These are phyloP conservation scores for Formica exsecta DNA, from an alignment of 1,140 invertebrate genomes.

Conservation along the genomic window DNA sequence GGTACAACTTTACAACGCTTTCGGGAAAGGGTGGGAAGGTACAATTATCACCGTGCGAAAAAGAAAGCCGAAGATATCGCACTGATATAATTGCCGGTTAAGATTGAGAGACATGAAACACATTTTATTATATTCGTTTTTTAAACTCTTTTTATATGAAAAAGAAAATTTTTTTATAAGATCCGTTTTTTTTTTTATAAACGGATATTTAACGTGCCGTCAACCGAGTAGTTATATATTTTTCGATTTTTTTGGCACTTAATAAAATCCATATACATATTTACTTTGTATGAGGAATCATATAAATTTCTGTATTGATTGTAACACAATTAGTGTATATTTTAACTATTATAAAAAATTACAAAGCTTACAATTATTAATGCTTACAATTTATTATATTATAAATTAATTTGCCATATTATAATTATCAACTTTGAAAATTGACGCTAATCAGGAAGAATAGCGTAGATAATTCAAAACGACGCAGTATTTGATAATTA, in stretches of 20 bases:
- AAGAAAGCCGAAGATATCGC: constrained; percentile 69
- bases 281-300: no score
- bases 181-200: no score
- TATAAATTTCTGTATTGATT: no score
- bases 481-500: constrained; percentile 10
- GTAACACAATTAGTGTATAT: no score
- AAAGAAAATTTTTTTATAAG: neutral
- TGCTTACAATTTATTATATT: neutral
- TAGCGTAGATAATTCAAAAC: neutral
- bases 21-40: constrained; percentile 36
- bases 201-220: no score
- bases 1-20: constrained; percentile 76
- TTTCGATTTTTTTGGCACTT: no score
- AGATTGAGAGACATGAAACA: constrained; percentile 50
- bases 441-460: neutral
- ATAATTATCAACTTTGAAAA: constrained; percentile 10
- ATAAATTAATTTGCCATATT: neutral
- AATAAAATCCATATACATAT: neutral
- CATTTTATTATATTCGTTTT: constrained; percentile 17
- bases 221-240: no score
- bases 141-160: neutral
- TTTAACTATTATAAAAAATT: neutral
- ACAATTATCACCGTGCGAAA: constrained; percentile 59
- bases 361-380: neutral
- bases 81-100: constrained; percentile 39